These are phyloP conservation scores for Himalopsyche japonica DNA, from an alignment of 2,888 invertebrate genomes.

Conservation along the genomic window DNA sequence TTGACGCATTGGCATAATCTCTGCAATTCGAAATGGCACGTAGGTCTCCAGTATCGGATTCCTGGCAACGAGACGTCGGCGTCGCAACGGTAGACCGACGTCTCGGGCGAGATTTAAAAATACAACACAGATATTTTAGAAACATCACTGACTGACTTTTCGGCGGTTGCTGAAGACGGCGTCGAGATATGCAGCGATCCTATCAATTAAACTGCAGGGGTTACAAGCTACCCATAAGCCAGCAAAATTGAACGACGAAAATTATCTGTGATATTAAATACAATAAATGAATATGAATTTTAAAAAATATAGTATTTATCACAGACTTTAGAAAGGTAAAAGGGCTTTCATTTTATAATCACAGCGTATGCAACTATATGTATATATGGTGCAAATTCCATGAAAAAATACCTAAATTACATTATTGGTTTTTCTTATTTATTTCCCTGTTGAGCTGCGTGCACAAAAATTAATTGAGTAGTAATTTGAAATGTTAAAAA, in stretches of 20 bases:
- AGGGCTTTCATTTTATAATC: too few relatives aligned
- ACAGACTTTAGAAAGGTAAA: too few relatives aligned
- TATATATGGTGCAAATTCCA: too few relatives aligned
- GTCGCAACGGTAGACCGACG: not conserved
- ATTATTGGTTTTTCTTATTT: too few relatives aligned
- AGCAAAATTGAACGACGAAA: not conserved
- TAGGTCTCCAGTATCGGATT: not conserved
- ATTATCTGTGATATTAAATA: too few relatives aligned
- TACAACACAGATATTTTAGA: not conserved
- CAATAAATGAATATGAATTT: too few relatives aligned
- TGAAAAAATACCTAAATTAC: too few relatives aligned
- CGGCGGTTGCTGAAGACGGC: not conserved
- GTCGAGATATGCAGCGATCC: not conserved
- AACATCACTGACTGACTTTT: not conserved
- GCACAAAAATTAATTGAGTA: too few relatives aligned
- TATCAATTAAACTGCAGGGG: not conserved
- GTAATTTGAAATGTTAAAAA: too few relatives aligned
- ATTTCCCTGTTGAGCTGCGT: too few relatives aligned
- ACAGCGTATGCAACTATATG: too few relatives aligned
- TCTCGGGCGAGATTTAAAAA: constrained; percentile 7
- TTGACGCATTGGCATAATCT: not conserved
- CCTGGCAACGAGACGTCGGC: not conserved
- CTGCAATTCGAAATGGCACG: not conserved
- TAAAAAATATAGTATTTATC: too few relatives aligned
- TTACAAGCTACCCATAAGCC: not conserved